Percentiles rank a stretch among this genome's conserved stretches.
phyloP scores from a whole-genome alignment of 2,888 invertebrate species.

The Mythimna lalbum region DNA sequence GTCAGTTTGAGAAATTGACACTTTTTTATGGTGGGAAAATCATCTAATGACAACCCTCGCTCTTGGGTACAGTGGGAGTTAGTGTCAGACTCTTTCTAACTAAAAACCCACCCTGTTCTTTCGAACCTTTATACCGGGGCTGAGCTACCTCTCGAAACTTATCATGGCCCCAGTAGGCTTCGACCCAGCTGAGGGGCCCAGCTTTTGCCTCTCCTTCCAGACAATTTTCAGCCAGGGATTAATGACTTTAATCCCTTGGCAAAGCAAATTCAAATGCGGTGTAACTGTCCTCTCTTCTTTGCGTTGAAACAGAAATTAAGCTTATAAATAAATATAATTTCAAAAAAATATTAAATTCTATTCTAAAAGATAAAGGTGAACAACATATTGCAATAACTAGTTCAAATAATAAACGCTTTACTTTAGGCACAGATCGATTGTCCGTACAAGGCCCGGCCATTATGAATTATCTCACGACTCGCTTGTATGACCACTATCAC shows the following conservation, averaged over 20 bases:
- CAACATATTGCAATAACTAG: constrained; percentile 38
- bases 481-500: constrained; percentile 76
- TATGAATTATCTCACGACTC: constrained; percentile 75
- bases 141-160: no score
- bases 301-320: background rate
- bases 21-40: no score
- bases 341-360: background rate
- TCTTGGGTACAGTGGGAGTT: no score
- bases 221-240: no score
- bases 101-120: background rate
- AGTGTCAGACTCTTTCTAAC: no score
- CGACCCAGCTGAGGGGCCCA: no score
- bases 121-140: background rate
- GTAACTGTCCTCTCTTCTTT: no score
- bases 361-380: constrained; percentile 31
- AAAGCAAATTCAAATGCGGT: no score
- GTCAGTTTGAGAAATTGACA: no score
- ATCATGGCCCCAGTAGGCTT: background rate
- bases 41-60: no score
- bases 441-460: constrained; percentile 74
- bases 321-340: background rate
- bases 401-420: constrained; percentile 35
- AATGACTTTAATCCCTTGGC: no score
- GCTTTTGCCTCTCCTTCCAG: no score
- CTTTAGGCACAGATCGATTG: constrained; percentile 55